Conservation (phyloP, 2,113 vertebrate species). For the Cranoglanis bouderius region DNA sequence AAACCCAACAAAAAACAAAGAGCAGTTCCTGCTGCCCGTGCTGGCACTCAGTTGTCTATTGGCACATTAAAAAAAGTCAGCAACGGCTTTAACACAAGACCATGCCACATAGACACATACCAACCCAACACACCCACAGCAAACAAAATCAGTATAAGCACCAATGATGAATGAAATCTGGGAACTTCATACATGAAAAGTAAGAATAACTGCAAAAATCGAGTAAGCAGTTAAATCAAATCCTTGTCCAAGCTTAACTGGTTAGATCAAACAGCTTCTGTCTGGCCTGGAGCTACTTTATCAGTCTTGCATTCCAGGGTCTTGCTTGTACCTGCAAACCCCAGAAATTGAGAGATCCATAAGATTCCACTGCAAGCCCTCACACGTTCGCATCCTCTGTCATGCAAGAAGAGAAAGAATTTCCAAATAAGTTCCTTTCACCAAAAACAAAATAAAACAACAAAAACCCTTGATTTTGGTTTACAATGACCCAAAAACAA, state of each 20-base stretch:
- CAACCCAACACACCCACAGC: background rate
- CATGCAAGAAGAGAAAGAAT: background rate
- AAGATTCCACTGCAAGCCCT: constrained; percentile 21
- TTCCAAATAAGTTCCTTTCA: background rate
- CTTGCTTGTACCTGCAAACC: constrained; percentile 52
- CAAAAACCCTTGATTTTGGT: background rate
- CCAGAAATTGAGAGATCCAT: background rate
- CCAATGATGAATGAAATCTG: background rate
- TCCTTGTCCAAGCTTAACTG: constrained; percentile 8
- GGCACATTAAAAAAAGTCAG: constrained; percentile 16
- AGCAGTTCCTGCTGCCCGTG: constrained; percentile 40
- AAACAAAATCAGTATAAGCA: background rate
- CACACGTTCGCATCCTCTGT: constrained; percentile 12
- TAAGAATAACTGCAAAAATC: constrained; percentile 8
- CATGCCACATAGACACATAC: background rate
- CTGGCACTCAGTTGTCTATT: background rate
- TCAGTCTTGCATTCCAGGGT: constrained; percentile 44
- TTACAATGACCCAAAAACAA: background rate
- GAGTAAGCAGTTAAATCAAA: constrained; percentile 24
- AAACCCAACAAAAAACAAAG: background rate
- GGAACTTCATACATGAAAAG: constrained; percentile 19
- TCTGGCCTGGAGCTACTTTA: constrained; percentile 42
- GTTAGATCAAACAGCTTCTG: constrained; percentile 37
- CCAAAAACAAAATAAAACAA: background rate
- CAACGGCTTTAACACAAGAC: background rate